Base-by-base conservation (phyloP, 1,140 invertebrate genomes). In the Saccostrea glomerata region DNA sequence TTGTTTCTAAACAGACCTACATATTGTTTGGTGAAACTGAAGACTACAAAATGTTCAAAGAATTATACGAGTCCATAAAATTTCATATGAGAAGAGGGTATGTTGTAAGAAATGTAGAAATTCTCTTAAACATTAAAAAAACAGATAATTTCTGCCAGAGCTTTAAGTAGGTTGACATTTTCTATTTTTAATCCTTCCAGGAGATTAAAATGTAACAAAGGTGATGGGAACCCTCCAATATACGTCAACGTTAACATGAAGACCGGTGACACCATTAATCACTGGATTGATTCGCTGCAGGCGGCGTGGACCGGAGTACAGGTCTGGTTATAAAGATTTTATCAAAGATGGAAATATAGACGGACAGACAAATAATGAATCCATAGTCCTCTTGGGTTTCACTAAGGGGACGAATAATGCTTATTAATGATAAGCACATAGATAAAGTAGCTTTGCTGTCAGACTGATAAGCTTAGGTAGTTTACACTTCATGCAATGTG, bases 241-340 rank as follows among this genome's bases (percentile, higher is more conserved):
- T 97, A 97, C 95, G 96, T 97, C 0, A 97, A 97, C 95, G 97
- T 97, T 3, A 96, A 97, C 92, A 97, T 97, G 96, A 95, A 95
- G 70, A 96, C 96, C 93, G 97, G 97, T 17, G 95, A 95, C 47
- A 96, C 96, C 13, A 92, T 95, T 17, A 97, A 96, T 77, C 96
- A 96, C 40, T 97, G 97, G 97, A 96, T 97, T 86, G 97, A 97
- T 94, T 95, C 97, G 5, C 93, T 97, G 12, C 96, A 97, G 94
- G 96, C 97, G 77, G 96, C 96, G 12, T 97, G 96, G 95, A 94
- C 96, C 84, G 96, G 96, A 40, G 94, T 97, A 25, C 96, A 96
- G 95, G 96, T 82, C 25, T 82, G 73, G 3, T 17, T 6, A 63
- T 17, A 20, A 23, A 82, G 73, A 1, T 23, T 30, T 23, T 15